Evolutionary conservation across 2,888 invertebrate species (phyloP).

Genomic region (Corythucha ciliata): DNA sequence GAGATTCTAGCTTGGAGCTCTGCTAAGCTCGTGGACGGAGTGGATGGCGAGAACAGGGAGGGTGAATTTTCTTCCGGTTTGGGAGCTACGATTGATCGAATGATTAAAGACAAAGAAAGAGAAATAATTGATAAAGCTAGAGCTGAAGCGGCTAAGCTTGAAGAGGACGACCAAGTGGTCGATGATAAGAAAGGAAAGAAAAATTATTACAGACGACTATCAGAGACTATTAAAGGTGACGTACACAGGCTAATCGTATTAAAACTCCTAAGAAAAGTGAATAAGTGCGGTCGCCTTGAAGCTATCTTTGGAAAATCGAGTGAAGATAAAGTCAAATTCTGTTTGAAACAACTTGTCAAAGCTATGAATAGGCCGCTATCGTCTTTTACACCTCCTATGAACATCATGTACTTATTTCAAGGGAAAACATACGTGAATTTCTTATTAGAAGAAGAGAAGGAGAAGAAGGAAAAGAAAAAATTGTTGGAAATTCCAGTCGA

Average conservation of each 20-base stretch:
- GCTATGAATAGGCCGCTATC: too few relatives aligned
- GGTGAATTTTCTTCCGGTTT: constrained; percentile 8
- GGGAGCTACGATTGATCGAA: constrained; percentile 5
- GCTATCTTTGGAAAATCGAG: too few relatives aligned
- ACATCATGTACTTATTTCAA: too few relatives aligned
- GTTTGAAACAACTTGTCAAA: too few relatives aligned
- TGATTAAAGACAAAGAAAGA: constrained; percentile 13
- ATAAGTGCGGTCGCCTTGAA: constrained; percentile 13
- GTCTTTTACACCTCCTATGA: too few relatives aligned
- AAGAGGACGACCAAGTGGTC: background rate
- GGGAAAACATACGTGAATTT: too few relatives aligned
- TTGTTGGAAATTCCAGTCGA: too few relatives aligned
- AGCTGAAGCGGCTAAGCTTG: background rate
- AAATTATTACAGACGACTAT: background rate
- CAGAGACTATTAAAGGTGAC: constrained; percentile 9
- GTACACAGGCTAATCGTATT: constrained; percentile 13
- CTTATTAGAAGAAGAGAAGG: too few relatives aligned
- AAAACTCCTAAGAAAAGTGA: constrained; percentile 14
- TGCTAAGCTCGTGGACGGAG: constrained; percentile 1
- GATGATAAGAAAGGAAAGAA: constrained; percentile 3
- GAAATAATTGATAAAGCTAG: constrained; percentile 10
- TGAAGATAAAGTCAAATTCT: too few relatives aligned
- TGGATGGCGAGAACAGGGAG: constrained; percentile 11
- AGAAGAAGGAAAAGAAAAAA: too few relatives aligned
- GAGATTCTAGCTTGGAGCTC: constrained; percentile 15